Evolutionary conservation across 2,888 invertebrate genomes (phyloP), one percentile per base, ranked within the genome.

Genomic region (Melanotus villosus): DNA sequence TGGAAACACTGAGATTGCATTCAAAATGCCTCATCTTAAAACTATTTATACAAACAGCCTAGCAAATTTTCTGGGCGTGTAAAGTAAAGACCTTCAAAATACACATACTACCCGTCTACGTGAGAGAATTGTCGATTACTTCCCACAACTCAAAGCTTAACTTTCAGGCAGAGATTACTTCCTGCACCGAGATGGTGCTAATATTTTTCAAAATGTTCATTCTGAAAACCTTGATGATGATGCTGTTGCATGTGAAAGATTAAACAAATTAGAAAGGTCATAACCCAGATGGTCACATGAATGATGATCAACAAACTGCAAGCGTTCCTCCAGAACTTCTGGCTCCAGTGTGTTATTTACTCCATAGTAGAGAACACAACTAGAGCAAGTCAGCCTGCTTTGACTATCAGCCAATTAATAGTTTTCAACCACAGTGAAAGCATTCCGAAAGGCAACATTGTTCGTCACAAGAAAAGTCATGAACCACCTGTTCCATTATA

Each of bases 1-100:
- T 52, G 52, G 12, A 26, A 52, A 52, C 52, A 52, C 26, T 52
- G 52, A 52, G 52, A 52, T 52, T 52, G 18, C 30, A 52, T 52
- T 52, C n/a, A 52, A 52, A 52, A 52, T 52, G 32, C 32, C 43
- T 43, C 43, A 43, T 43, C 16, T 43, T 43, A 43, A 43, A 43
- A 43, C 19, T 43, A 6, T 43, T 43, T 18, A 43, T 43, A 43
- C 43, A 43, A 43, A 43, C 43, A 16, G 19, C 43, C 16, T 43
- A 43, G 14, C 16, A 26, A 52, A 52, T 52, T 12, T 32, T 30
- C 32, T 30, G 19, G 23, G 16, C n/a, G 23, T 23, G 26, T 10
- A 50, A 50, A 50, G 23, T 21, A 50, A 50, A 19, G 26, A 50
- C 47, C n/a, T 50, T 50, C 23, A 21, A 50, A 50, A 23, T 50